Evolutionary conservation across 1,140 invertebrate species (phyloP), one percentile per base, ranked within the genome.

Genomic region (Drosophila seguyi): DNA sequence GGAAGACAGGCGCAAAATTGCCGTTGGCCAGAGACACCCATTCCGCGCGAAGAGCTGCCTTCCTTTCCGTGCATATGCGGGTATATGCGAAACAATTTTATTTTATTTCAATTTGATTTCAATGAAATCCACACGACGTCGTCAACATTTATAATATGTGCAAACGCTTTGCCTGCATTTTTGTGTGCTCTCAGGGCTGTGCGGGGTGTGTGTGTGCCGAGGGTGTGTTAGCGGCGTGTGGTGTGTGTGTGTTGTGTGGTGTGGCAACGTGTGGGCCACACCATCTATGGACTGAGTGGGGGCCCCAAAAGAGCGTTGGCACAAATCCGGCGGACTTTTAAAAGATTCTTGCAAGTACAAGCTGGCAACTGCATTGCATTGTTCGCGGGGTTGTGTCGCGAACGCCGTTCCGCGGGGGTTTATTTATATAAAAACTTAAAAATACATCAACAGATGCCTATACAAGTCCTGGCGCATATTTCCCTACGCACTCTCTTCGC

Each of bases 391-490:
- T 78, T 73, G 79, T 77, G 57, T 68, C 55, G 66, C 52, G 59
- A 78, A 79, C 48, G 61, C 44, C 25, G 50, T 41, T 72, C 69
- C 41, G 74, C 74, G 73, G 73, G 74, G 74, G 62, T 88, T 88
- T 88, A 88, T 88, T 88, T 90, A 88, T 88, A 88, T 90, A 84
- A 90, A 88, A 90, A 80, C 84, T 88, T 90, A 88, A 88, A 87
- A 88, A 88, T 88, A 88, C 80, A 90, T 75, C 80, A 84, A 75
- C 74, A 77, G 86, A 90, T 90, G 85, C 74, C 85, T 90, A 90
- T 90, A 90, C 85, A 90, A 90, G 85, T 90, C 85, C 85, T 90
- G 85, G 56, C 80, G 67, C 65, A 90, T 53, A 84, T 74, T 79
- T 78, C 60, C 76, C 76, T 79, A 82, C 56, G 36, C 56, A 58